Evolutionary conservation across 2,113 vertebrate species (phyloP), one percentile per base, ranked within the genome.

Genomic region (Hypocryptadius cinnamomeus): DNA sequence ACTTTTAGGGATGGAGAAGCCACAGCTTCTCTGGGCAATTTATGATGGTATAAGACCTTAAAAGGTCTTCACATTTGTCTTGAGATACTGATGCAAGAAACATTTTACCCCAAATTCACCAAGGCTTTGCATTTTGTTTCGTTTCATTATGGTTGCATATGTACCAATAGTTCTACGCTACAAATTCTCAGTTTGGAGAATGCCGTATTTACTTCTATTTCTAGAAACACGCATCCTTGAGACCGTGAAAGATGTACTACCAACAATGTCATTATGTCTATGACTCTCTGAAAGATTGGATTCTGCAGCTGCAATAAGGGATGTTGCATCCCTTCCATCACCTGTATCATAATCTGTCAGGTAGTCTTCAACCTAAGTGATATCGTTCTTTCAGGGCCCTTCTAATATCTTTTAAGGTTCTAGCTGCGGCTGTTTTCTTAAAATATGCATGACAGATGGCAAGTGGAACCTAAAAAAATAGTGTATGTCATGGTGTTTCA

Each of bases 381-480:
- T 40, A 61, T 11, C 0, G 0, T 76, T 82, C 40, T 68, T 15
- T 35, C 30, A 44, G 4, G 6, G 7, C 4, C 14, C 24, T 90
- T 64, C 17, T 68, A 60, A 60, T 64, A 5, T n/a, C 23, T 78
- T 70, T 18, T 45, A 64, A 69, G 14, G 6, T 59, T 51, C 12
- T 61, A 39, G 14, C 9, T 71, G 11, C 4, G 51, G 23, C 18
- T 59, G 6, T 63, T 71, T 83, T 12, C 5, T 60, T 42, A 40
- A 71, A 85, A 72, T 19, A 4, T 57, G 19, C 13, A 31, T 18
- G 31, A 11, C 31, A 93, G 19, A 61, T 13, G 47, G n/a, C 21
- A 86, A 82, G 10, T 8, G 3, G 33, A 56, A 69, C 6, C 6
- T 65, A 18, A 80, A 64, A 89, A 89, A 71, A 23, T 22, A 8